Conservation (phyloP, 53 echinoderm and acorn worm genomes). For the Echinarachnius parma region DNA sequence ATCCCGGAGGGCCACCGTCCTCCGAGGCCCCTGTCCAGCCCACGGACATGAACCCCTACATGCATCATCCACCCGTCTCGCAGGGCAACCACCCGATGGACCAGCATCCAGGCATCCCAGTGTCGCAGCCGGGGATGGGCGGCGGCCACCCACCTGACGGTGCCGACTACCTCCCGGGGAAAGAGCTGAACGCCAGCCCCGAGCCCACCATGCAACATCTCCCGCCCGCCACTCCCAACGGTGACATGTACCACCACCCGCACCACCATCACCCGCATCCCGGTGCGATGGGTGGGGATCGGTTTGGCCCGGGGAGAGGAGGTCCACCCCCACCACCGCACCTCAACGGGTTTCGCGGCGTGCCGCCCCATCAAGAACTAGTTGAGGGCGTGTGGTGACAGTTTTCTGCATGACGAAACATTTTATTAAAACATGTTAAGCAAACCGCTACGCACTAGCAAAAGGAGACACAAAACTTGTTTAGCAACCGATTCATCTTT, state of each 20-base stretch:
- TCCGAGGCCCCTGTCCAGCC: slow-evolving; percentile 39
- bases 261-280: slow-evolving; percentile 39
- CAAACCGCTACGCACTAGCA: not conserved
- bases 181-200: slow-evolving; percentile 32
- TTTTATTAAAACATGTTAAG: not conserved
- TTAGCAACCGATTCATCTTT: no score
- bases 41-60: slow-evolving; percentile 34
- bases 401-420: not conserved
- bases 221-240: slow-evolving; percentile 31
- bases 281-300: slow-evolving; percentile 30
- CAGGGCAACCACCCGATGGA: slow-evolving; percentile 47
- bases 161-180: slow-evolving; percentile 29
- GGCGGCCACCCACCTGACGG: slow-evolving; percentile 36
- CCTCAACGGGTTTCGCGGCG: slow-evolving; percentile 32
- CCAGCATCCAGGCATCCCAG: slow-evolving; percentile 34
- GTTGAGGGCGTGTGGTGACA: slow-evolving; percentile 42
- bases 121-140: slow-evolving; percentile 34
- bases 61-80: slow-evolving; percentile 41
- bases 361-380: slow-evolving; percentile 32
- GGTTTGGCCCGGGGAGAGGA: slow-evolving; percentile 40
- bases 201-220: slow-evolving; percentile 43
- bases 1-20: slow-evolving; percentile 34
- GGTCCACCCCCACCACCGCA: slow-evolving; percentile 35
- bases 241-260: slow-evolving; percentile 32
- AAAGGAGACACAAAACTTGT: no score